Evolutionary conservation across 2,113 vertebrate species (phyloP).

Genomic region (Gymnobelideus leadbeateri): DNA sequence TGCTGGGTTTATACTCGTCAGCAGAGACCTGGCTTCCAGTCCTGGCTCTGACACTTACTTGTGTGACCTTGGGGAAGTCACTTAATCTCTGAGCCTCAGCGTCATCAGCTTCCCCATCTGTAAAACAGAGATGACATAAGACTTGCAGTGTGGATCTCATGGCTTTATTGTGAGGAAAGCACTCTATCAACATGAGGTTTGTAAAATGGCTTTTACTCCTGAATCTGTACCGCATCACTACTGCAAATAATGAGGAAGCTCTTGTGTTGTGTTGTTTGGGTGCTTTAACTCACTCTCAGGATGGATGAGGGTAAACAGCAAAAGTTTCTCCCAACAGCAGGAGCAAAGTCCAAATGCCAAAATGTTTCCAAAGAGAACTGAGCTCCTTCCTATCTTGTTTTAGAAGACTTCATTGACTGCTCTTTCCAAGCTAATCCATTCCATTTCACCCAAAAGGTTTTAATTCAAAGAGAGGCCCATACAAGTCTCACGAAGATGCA

Average conservation of each 20-base stretch:
- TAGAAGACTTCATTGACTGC: neutral
- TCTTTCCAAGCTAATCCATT: conserved; percentile 39
- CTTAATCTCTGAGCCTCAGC: conserved; percentile 8
- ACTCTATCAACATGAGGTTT: neutral
- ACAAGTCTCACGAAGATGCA: conserved; percentile 37
- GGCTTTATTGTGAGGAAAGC: neutral
- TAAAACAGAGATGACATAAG: conserved; percentile 10
- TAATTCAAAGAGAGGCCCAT: conserved; percentile 9
- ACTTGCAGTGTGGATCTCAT: neutral
- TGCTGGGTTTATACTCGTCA: neutral
- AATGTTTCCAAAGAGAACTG: neutral
- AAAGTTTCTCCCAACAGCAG: neutral
- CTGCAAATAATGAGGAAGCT: neutral
- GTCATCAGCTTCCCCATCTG: neutral
- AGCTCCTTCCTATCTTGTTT: conserved; percentile 6
- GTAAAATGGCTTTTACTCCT: neutral
- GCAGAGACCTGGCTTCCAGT: neutral
- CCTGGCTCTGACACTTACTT: neutral
- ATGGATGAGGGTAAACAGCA: neutral
- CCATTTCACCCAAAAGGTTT: conserved; percentile 35
- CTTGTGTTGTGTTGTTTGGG: neutral
- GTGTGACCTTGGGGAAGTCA: conserved; percentile 4
- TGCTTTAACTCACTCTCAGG: neutral
- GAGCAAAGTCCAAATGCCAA: neutral
- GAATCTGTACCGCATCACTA: neutral